Base-by-base conservation (phyloP, 2,888 invertebrate species). In the Barypeithes pellucidus region DNA sequence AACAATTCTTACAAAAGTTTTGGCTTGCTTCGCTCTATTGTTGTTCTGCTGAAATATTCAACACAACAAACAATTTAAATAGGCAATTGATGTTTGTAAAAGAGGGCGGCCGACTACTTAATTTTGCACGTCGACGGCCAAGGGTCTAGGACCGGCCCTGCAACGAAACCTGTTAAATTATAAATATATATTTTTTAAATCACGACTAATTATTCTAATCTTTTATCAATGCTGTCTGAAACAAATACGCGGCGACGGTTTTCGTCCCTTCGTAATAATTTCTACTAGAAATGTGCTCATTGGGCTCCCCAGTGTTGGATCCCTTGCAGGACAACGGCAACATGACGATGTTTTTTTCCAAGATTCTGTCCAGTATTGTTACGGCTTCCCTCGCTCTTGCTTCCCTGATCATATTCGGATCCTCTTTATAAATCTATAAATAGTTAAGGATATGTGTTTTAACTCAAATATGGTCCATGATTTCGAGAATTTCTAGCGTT, bases 251-350 rank as follows among this genome's bases (percentile, higher is more conserved):
- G 1, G 82, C 86, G 18, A 87, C 73, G n/a, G 87, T 76, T 79
- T 88, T 88, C 11, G 85, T 86, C 7, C 86, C 86, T 79, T 88
- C 87, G 69, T 83, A 85, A 74, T 83, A 87, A 77, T 85, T 85
- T 54, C 82, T 83, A 39, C 80, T 65, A 0, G 84, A 80, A 65
- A 88, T 85, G 76, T 86, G 85, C 80, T 88, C 87, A 75, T 86
- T 84, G 14, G 81, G 81, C 24, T 81, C 80, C 4, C 85, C 84
- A 12, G 80, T 77, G 75, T 84, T 84, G 0, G 85, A 82, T 39
- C 83, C 81, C 52, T 81, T 82, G 67, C 83, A 81, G 0, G 84
- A 83, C 22, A 88, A 71, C 0, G 87, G 87, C 52, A 87, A 63
- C 14, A 87, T 79, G 2, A 88, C 71, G 24, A 87, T 84, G 72